These are phyloP conservation scores for Agapornis roseicollis DNA, from an alignment of 2,113 vertebrate species.

Conservation along the genomic window DNA sequence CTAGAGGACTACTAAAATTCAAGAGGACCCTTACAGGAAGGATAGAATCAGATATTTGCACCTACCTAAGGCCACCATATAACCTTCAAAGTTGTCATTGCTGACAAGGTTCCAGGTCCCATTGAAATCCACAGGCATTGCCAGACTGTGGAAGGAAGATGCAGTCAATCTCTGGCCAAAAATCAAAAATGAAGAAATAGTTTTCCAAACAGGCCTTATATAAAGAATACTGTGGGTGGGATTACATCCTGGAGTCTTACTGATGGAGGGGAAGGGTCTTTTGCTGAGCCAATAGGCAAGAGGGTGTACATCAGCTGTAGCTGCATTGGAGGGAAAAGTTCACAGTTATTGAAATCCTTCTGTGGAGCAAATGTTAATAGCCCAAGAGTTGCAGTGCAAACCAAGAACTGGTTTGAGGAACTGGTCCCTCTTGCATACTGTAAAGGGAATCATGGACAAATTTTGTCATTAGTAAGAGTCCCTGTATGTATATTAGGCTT, in stretches of 20 bases:
- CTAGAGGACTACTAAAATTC: background rate
- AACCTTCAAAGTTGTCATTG: conserved; percentile 85
- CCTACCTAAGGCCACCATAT: conserved; percentile 86
- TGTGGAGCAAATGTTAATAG: conserved; percentile 51
- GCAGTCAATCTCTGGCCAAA: background rate
- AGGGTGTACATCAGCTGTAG: background rate
- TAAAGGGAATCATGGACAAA: background rate
- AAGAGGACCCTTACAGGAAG: background rate
- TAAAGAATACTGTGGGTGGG: background rate
- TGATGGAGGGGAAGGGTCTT: background rate
- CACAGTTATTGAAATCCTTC: conserved; percentile 11
- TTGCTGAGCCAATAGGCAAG: background rate
- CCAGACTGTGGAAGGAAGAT: background rate
- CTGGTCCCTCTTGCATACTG: background rate
- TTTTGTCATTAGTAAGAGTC: background rate
- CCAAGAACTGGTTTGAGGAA: background rate
- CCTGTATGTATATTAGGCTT: background rate
- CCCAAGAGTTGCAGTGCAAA: background rate
- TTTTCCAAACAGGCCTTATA: background rate
- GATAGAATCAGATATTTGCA: background rate
- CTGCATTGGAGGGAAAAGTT: conserved; percentile 49
- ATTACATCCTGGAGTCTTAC: background rate
- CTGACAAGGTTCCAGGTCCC: conserved; percentile 87
- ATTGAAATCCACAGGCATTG: conserved; percentile 80
- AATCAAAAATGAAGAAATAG: background rate